Percentiles rank a stretch among this genome's conserved stretches.
Conservation (phyloP, 1,140 invertebrate genomes). For the Lasaia peninsularis region DNA sequence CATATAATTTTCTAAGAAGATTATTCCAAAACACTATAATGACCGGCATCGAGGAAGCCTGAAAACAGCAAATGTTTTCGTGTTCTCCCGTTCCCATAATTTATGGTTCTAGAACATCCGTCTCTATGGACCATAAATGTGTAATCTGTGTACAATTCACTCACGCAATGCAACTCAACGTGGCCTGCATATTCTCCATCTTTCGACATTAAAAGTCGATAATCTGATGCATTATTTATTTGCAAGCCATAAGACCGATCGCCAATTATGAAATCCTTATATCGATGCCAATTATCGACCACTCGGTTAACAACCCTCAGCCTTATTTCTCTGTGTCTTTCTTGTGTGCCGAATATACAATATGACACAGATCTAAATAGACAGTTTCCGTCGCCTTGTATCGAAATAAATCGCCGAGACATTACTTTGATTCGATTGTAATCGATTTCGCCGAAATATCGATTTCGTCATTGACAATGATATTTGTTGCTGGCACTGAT, state of each 20-base stretch:
- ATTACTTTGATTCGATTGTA: conserved; percentile 28
- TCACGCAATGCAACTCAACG: conserved; percentile 54
- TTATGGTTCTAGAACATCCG: conserved; percentile 44
- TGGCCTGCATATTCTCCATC: conserved; percentile 64
- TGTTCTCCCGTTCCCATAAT: conserved; percentile 47
- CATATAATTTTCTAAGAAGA: conserved; percentile 15
- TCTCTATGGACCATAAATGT: conserved; percentile 57
- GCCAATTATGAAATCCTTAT: conserved; percentile 63
- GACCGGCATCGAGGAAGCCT: conserved; percentile 55
- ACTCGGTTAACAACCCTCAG: conserved; percentile 48
- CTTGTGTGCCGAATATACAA: conserved; percentile 57
- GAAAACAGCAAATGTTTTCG: conserved; percentile 57
- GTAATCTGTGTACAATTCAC: conserved; percentile 49
- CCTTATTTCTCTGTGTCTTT: conserved; percentile 53
- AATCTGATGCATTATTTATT: conserved; percentile 39
- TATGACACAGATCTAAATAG: conserved; percentile 61
- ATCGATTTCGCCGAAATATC: conserved; percentile 15
- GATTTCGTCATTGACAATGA: background rate
- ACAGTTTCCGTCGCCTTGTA: conserved; percentile 62
- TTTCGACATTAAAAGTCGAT: conserved; percentile 44
- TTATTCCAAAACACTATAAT: conserved; percentile 62
- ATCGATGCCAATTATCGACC: conserved; percentile 51
- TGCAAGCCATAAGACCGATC: conserved; percentile 49
- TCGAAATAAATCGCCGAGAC: conserved; percentile 46
- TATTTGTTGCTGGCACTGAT: background rate